Conservation (phyloP, 2,797 vertebrate genomes). For the Choloepus didactylus region DNA sequence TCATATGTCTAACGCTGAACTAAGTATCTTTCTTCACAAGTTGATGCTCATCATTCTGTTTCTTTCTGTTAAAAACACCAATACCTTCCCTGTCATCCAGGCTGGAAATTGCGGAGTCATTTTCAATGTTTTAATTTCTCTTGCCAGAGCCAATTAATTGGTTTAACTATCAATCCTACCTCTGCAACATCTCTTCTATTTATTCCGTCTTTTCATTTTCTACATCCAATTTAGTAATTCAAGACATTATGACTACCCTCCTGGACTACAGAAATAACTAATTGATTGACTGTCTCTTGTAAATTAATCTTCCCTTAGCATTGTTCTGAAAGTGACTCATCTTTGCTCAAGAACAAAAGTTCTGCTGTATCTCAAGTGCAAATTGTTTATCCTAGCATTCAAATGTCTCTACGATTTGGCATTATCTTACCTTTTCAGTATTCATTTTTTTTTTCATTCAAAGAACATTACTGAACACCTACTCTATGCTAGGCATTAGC, state of each 20-base stretch:
- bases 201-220: slow-evolving; percentile 25
- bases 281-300: not conserved
- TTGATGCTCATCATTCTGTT: slow-evolving; percentile 70
- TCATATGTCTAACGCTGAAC: not conserved
- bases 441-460: slow-evolving; percentile 41
- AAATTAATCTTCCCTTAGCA: slow-evolving; percentile 44
- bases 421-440: slow-evolving; percentile 13
- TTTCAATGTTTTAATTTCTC: slow-evolving; percentile 68
- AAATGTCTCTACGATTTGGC: slow-evolving; percentile 26
- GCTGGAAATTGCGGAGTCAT: slow-evolving; percentile 52
- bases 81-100: not conserved
- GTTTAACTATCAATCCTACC: slow-evolving; percentile 41
- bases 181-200: slow-evolving; percentile 1
- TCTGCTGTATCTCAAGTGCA: not conserved
- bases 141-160: slow-evolving; percentile 68
- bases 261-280: slow-evolving; percentile 40
- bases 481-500: not conserved
- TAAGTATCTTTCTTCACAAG: slow-evolving; percentile 61
- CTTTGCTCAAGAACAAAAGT: slow-evolving; percentile 53
- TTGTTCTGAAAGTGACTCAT: slow-evolving; percentile 23
- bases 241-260: slow-evolving; percentile 12
- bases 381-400: slow-evolving; percentile 45
- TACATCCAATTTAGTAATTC: slow-evolving; percentile 37
- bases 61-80: slow-evolving; percentile 60
- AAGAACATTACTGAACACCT: not conserved